Evolutionary conservation across 2,113 vertebrate species (phyloP).

Genomic region (Leucoraja erinaceus): DNA sequence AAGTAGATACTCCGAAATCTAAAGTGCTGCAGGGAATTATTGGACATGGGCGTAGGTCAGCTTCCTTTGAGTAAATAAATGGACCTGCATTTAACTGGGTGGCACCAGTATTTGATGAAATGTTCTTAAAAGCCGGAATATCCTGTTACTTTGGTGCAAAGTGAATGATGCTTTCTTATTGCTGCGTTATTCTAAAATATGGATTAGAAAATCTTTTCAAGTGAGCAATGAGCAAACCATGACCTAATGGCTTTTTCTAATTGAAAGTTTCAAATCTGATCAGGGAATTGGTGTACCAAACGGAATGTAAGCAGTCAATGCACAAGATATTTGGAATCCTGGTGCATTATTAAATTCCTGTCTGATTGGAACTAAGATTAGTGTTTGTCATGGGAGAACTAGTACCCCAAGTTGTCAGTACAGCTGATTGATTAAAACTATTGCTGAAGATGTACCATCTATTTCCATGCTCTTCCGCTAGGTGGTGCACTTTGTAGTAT

Average conservation of each 20-base stretch:
- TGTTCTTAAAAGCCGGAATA: not conserved
- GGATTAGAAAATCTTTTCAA: not conserved
- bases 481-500: conserved; percentile 18
- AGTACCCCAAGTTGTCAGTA: not conserved
- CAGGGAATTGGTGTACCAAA: not conserved
- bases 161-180: not conserved
- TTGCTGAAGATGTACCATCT: not conserved
- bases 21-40: conserved; percentile 2
- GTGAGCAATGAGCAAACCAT: not conserved
- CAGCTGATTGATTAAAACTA: not conserved
- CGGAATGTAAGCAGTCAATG: not conserved
- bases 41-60: not conserved
- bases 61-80: not conserved
- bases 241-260: not conserved
- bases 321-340: not conserved
- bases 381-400: not conserved
- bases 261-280: not conserved
- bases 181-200: not conserved
- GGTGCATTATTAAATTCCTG: not conserved
- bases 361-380: not conserved
- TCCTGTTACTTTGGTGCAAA: not conserved
- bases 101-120: not conserved
- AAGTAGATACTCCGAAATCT: conserved; percentile 6
- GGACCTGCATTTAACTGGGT: not conserved
- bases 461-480: not conserved